Percentiles rank a stretch among this genome's conserved stretches.
Evolutionary conservation across 2,888 invertebrate genomes (phyloP).

Genomic region (Nysson spinosus): DNA sequence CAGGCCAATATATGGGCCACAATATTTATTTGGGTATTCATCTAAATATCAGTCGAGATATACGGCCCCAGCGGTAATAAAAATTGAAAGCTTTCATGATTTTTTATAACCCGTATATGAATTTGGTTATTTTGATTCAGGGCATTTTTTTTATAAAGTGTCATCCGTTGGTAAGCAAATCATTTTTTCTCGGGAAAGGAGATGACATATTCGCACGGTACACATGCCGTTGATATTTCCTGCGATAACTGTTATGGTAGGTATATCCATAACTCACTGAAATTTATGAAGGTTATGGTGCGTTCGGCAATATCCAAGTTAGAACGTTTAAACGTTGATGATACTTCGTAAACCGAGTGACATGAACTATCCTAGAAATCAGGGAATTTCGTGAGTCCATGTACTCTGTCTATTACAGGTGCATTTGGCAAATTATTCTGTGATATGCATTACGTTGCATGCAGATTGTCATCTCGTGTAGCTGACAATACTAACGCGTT

Average conservation of each 20-base stretch:
- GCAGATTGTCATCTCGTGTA: too few species aligned
- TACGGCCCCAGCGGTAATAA: slow-evolving; percentile 14
- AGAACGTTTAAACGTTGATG: slow-evolving; percentile 42
- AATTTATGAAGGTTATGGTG: slow-evolving; percentile 47
- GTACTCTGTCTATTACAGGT: slow-evolving; percentile 15
- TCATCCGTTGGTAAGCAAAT: slow-evolving; percentile 16
- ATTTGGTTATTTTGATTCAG: slow-evolving; percentile 19
- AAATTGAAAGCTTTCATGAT: slow-evolving; percentile 34
- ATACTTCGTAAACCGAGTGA: slow-evolving; percentile 36
- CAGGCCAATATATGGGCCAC: not conserved
- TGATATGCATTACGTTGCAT: not conserved
- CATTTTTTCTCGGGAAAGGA: not conserved
- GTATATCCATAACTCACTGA: slow-evolving; percentile 22
- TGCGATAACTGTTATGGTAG: slow-evolving; percentile 1
- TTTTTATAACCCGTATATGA: slow-evolving; percentile 10
- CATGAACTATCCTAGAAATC: slow-evolving; percentile 31
- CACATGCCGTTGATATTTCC: slow-evolving; percentile 10
- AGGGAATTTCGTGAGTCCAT: slow-evolving; percentile 30
- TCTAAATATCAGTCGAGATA: not conserved
- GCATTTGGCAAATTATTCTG: not conserved
- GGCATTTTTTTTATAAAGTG: slow-evolving; percentile 40
- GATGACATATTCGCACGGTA: slow-evolving; percentile 10
- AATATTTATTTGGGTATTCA: not conserved
- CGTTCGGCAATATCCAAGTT: slow-evolving; percentile 36
- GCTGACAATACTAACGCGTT: too few species aligned